These are phyloP conservation scores for Columbina picui DNA, from an alignment of 2,113 vertebrate genomes.

Conservation along the genomic window DNA sequence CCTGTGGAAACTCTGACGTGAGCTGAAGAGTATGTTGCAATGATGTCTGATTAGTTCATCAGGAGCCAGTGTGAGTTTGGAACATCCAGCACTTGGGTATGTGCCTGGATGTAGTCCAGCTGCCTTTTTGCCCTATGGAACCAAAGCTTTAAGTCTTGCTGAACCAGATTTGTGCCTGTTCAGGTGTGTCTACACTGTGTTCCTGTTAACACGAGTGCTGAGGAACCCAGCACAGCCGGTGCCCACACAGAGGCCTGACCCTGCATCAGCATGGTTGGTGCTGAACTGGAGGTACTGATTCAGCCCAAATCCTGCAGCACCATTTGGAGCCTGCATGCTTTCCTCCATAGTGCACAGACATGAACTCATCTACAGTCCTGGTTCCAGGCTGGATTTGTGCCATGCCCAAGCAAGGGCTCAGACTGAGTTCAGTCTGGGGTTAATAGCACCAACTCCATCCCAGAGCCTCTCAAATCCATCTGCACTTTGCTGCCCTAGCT, in stretches of 20 bases:
- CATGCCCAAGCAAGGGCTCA: neutral
- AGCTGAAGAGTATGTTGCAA: neutral
- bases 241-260: neutral
- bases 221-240: neutral
- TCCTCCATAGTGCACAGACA: neutral
- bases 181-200: fast-evolving
- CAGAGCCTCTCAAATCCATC: neutral
- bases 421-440: neutral
- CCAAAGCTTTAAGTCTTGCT: fast-evolving
- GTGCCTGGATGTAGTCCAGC: neutral
- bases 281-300: neutral
- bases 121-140: neutral
- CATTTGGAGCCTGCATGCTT: fast-evolving
- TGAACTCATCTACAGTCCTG: neutral
- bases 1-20: neutral
- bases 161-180: neutral
- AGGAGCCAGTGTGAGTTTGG: neutral
- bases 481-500: neutral
- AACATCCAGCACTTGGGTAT: neutral
- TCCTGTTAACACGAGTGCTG: neutral
- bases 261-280: fast-evolving
- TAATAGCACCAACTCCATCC: neutral
- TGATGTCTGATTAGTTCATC: neutral
- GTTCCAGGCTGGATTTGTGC: neutral
- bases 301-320: neutral